Evolutionary conservation across 2,797 vertebrate genomes (phyloP).

Genomic region (Phoeniculus purpureus): DNA sequence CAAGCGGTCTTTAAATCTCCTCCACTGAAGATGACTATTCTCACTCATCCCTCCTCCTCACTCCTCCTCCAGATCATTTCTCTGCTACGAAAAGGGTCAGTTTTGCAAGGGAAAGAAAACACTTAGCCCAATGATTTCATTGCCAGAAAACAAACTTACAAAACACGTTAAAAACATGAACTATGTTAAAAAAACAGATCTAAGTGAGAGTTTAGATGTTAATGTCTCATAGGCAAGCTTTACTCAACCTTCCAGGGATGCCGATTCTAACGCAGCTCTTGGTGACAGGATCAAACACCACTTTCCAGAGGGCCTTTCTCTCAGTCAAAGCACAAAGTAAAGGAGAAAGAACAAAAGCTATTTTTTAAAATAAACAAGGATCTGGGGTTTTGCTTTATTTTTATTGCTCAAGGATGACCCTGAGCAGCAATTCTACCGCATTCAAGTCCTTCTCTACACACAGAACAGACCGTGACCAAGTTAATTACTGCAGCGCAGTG

Average conservation of each 20-base stretch:
- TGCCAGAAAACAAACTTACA: neutral
- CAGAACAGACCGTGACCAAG: neutral
- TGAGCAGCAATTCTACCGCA: neutral
- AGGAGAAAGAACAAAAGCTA: neutral
- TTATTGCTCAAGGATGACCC: neutral
- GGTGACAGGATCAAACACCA: neutral
- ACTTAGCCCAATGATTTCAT: neutral
- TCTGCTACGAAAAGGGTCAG: neutral
- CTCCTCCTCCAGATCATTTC: neutral
- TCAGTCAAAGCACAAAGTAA: neutral
- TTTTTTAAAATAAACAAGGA: neutral
- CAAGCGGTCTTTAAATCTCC: constrained; percentile 18
- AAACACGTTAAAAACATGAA: neutral
- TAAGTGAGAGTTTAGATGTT: neutral
- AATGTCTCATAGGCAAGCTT: neutral
- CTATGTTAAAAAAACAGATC: neutral
- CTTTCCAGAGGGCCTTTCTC: neutral
- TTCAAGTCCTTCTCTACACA: neutral
- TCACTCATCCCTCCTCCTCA: neutral
- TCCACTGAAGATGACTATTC: neutral
- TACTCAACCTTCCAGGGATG: neutral
- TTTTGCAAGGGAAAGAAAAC: neutral
- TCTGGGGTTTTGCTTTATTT: neutral
- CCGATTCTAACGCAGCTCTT: neutral
- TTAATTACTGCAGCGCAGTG: neutral